Evolutionary conservation across 2,888 invertebrate genomes (phyloP), one percentile per base, ranked within the genome.

Genomic region (Halictus ligatus): DNA sequence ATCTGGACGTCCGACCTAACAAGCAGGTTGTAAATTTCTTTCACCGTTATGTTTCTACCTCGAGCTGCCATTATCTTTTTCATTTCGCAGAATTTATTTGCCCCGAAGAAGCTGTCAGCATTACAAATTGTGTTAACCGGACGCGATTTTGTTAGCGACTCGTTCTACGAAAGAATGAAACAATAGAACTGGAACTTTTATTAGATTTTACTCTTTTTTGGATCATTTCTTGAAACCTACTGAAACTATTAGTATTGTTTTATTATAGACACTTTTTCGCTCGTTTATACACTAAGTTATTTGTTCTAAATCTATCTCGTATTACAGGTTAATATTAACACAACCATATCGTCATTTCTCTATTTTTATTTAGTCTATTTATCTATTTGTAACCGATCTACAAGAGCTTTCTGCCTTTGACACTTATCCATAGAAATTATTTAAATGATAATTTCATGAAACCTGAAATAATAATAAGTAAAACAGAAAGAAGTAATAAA

Each of bases 1-100:
- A 84, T 79, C 69, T 60, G 35, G 46, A 72, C 46, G 18, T 29
- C 29, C 48, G 4, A 21, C 29, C 43, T 80, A 29, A 40, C 21
- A n/a, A 21, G 21, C 54, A 40, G 10, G n/a, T 50, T 71, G 50
- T 69, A 75, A 58, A 43, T 54, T 43, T 18, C 54, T 71, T 80
- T 18, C 2, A 0, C 40, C 40, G 69, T 40, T 69, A 69, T 40
- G 40, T 69, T 69, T 35, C 15, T 40, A 75, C 69, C 40, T 40
- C 21, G 35, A 18, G 40, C 10, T 35, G 21, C 40, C 40, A 35
- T 35, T 69, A 40, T 69, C 35, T 35, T 69, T 64, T 64, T 64
- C 64, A 64, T 64, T 64, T 64, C 29, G 18, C 18, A 29, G 15
- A 29, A 64, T 64, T 64, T 29, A 64, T 64, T 64, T 29, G 29